Evolutionary conservation across 2,797 vertebrate species (phyloP), one percentile per base, ranked within the genome.

Genomic region (Periparus ater): DNA sequence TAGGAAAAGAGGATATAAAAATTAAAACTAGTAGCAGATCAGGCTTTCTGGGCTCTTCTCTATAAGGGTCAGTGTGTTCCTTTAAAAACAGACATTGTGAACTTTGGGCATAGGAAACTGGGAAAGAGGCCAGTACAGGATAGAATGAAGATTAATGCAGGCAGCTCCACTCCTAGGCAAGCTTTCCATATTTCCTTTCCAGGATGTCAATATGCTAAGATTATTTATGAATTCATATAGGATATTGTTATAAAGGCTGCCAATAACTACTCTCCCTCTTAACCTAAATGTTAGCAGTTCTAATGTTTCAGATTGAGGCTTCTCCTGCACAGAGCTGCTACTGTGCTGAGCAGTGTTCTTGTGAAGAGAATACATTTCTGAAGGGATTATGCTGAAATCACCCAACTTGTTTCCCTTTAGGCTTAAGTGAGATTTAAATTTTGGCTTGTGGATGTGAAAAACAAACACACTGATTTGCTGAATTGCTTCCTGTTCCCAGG

Each of bases 361-460:
- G 71, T 55, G 91, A 95, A 91, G 80, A 93, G 94, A 96, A 93
- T 92, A 94, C 77, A 85, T 96, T 96, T 95, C 91, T 96, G 92
- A 93, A 85, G 83, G 86, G 93, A 96, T 94, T 95, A 95, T 4
- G 17, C 78, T 95, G 91, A 92, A 97, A 95, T 85, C 51, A 32
- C 84, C 84, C 89, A 86, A 94, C 92, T 94, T 94, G 75, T 91
- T 96, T 96, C 95, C 90, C 79, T 94, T 93, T 73, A 81, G 91
- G 83, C 93, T 92, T 92, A 96, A 87, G 44, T 45, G 91, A 94
- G 94, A 87, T 95, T 96, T 95, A 92, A 93, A 94, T 80, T 95
- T 95, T 91, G 93, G 88, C 94, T 92, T 72, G 77, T 55, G 51
- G 90, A 89, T 75, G 81, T 93, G 94, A 85, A 96, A 96, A 96